Percentiles rank a stretch among this genome's conserved stretches.
Evolutionary conservation across 2,888 invertebrate species (phyloP).

Genomic region (Drosophila planitibia): DNA sequence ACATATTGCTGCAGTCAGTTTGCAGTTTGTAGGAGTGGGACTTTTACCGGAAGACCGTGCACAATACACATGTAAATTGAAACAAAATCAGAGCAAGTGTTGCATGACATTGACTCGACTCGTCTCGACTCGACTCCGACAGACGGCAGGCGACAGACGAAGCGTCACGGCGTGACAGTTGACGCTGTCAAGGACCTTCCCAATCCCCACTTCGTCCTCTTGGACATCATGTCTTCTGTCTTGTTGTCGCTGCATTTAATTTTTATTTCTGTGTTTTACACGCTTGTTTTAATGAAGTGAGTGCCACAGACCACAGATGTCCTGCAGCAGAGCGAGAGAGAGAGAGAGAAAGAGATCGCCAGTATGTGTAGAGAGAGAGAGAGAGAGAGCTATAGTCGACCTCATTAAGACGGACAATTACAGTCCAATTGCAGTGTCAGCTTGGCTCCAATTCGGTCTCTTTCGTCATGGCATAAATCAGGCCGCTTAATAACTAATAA

Average conservation of each 20-base stretch:
- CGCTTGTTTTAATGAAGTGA: slow-evolving; percentile 56
- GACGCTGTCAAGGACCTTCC: slow-evolving; percentile 38
- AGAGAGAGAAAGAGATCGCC: neutral
- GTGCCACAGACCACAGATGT: slow-evolving; percentile 50
- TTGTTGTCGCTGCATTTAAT: slow-evolving; percentile 46
- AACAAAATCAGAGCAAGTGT: slow-evolving; percentile 45
- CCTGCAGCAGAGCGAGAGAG: slow-evolving; percentile 16
- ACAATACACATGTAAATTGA: slow-evolving; percentile 22
- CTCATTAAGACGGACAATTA: slow-evolving; percentile 67
- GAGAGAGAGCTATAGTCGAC: slow-evolving; percentile 9
- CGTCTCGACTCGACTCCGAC: slow-evolving; percentile 14
- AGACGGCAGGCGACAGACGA: slow-evolving; percentile 1
- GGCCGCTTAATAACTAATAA: slow-evolving; percentile 77
- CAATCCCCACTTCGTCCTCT: neutral
- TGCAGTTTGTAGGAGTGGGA: neutral
- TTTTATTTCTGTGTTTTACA: slow-evolving; percentile 46
- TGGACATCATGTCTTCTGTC: slow-evolving; percentile 31
- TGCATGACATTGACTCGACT: slow-evolving; percentile 26
- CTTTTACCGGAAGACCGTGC: neutral
- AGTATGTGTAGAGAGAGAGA: neutral
- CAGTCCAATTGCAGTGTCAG: slow-evolving; percentile 55
- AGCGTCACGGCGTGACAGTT: slow-evolving; percentile 33
- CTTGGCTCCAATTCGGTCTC: slow-evolving; percentile 29
- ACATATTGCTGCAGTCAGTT: slow-evolving; percentile 50
- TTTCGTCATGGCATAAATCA: slow-evolving; percentile 64